These are phyloP conservation scores for Drosophila lacteicornis DNA, from an alignment of 1,140 invertebrate genomes.

Conservation along the genomic window DNA sequence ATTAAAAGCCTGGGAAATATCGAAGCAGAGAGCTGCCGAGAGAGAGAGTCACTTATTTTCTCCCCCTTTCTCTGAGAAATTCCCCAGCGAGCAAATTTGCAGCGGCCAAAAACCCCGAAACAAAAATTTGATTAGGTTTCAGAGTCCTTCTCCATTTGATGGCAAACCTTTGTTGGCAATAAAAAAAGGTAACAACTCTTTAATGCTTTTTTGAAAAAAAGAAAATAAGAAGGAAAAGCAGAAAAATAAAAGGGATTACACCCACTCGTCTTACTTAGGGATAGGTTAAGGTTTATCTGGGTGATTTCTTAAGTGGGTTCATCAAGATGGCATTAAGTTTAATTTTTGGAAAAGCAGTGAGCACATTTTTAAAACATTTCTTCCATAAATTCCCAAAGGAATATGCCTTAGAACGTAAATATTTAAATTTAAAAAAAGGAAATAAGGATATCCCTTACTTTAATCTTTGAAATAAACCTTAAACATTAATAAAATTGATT, in stretches of 20 bases:
- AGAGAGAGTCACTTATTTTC: conserved; percentile 6
- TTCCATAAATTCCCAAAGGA: too few relatives aligned
- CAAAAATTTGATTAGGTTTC: conserved; percentile 67
- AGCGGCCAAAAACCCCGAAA: conserved; percentile 33
- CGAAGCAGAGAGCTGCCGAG: conserved; percentile 20
- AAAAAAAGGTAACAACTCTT: conserved; percentile 31
- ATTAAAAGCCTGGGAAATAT: conserved; percentile 81
- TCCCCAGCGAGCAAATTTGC: conserved; percentile 23
- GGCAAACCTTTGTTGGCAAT: conserved; percentile 32
- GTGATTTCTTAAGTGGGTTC: conserved; percentile 20
- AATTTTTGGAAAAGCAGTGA: too few relatives aligned
- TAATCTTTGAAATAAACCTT: not conserved
- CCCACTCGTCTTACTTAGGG: conserved; percentile 13
- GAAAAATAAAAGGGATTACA: conserved; percentile 10
- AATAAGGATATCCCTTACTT: too few relatives aligned
- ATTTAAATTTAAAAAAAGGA: too few relatives aligned
- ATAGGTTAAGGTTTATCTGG: conserved; percentile 17
- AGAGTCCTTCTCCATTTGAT: conserved; percentile 26
- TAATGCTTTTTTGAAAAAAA: conserved; percentile 2
- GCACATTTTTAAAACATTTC: too few relatives aligned
- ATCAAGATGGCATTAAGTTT: conserved; percentile 10
- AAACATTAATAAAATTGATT: not conserved
- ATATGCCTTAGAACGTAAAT: too few relatives aligned
- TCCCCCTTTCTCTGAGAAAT: conserved; percentile 15
- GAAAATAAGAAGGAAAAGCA: not conserved